Conservation (phyloP, 1,140 invertebrate species). For the Diabrotica undecimpunctata region DNA sequence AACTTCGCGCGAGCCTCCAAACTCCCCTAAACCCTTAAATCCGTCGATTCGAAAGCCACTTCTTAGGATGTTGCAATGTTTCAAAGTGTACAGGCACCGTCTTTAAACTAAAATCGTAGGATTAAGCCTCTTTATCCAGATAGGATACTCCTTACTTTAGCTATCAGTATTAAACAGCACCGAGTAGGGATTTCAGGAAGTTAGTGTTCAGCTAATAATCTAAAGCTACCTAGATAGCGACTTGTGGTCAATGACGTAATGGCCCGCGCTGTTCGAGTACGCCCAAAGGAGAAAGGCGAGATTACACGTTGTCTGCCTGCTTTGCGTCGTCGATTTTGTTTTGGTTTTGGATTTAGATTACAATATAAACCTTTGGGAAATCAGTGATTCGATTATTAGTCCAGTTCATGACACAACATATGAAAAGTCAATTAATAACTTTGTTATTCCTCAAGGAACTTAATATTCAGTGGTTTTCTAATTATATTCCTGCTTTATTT, state of each 20-base stretch:
- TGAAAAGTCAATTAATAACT: too few relatives aligned
- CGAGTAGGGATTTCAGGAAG: constrained; percentile 25
- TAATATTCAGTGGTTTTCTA: too few relatives aligned
- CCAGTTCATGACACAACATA: too few relatives aligned
- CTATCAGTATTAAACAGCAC: constrained; percentile 45
- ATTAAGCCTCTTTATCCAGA: constrained; percentile 40
- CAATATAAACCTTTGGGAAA: neutral
- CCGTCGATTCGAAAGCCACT: constrained; percentile 18
- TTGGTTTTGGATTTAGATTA: too few relatives aligned
- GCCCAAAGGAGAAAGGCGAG: constrained; percentile 1
- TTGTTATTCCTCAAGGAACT: too few relatives aligned
- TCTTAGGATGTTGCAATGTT: constrained; percentile 17
- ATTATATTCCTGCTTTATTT: too few relatives aligned
- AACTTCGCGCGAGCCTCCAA: constrained; percentile 1
- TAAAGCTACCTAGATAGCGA: constrained; percentile 21
- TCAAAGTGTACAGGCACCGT: constrained; percentile 2
- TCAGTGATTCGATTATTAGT: neutral
- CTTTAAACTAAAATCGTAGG: constrained; percentile 32
- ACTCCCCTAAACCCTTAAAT: constrained; percentile 13
- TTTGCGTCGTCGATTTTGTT: too few relatives aligned
- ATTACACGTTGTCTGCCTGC: neutral
- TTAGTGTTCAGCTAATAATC: constrained; percentile 18
- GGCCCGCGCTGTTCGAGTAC: neutral
- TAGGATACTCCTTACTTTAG: constrained; percentile 42
- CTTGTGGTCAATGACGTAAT: constrained; percentile 15